These are phyloP conservation scores for Antheraea assamensis DNA, from an alignment of 2,888 invertebrate genomes.

Conservation along the genomic window DNA sequence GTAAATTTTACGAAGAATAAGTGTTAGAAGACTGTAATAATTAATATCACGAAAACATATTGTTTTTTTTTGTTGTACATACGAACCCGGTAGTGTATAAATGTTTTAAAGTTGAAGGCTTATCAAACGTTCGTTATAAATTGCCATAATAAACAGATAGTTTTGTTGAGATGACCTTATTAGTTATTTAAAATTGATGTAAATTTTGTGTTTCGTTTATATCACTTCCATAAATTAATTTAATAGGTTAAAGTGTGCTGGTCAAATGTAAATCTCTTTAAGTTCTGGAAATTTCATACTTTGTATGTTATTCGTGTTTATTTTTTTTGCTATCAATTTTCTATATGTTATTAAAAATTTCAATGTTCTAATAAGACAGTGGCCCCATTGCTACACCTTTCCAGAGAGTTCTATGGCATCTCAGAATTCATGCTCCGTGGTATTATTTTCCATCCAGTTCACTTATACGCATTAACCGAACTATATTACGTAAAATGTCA, in stretches of 20 bases:
- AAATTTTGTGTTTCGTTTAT: neutral
- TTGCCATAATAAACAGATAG: conserved; percentile 11
- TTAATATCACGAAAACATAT: neutral
- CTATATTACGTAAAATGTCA: too few relatives aligned
- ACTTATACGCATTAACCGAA: too few relatives aligned
- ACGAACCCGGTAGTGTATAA: conserved; percentile 17
- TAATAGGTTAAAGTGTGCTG: neutral
- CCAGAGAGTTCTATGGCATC: too few relatives aligned
- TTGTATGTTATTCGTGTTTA: too few relatives aligned
- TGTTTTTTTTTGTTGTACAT: neutral
- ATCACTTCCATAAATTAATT: conserved; percentile 6
- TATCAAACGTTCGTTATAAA: conserved; percentile 6
- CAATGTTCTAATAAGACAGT: too few relatives aligned
- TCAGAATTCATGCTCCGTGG: too few relatives aligned
- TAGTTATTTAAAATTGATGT: neutral
- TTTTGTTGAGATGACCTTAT: conserved; percentile 9
- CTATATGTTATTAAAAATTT: too few relatives aligned
- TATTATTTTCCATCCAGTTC: too few relatives aligned
- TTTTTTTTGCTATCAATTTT: too few relatives aligned
- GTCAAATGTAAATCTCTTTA: neutral
- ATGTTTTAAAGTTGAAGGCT: conserved; percentile 19
- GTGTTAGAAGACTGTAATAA: neutral
- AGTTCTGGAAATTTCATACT: neutral
- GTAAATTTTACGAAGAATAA: neutral
- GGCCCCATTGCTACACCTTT: too few relatives aligned